Conservation (phyloP, 2,888 invertebrate species). For the Drosophila demipolita region DNA sequence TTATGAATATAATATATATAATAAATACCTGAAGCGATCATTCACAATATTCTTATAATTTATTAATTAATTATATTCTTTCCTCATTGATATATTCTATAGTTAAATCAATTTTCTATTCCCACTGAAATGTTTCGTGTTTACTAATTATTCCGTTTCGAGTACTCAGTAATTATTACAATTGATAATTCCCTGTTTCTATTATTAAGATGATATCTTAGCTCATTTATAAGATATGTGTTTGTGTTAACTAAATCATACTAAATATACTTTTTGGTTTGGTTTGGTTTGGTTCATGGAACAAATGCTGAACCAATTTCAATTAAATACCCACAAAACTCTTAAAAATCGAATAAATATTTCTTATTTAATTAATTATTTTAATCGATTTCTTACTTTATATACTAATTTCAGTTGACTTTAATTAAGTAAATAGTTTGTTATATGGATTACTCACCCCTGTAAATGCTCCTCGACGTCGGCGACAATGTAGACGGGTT, state of each 20-base stretch:
- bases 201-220: not conserved
- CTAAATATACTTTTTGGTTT: not conserved
- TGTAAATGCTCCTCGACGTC: constrained; percentile 85
- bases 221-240: not conserved
- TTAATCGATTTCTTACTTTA: not conserved
- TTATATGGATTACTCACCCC: constrained; percentile 79
- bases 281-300: not conserved
- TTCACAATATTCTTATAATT: not conserved
- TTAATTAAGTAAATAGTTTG: not conserved
- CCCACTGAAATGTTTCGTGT: not conserved
- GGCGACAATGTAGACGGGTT: constrained; percentile 85
- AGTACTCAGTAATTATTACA: not conserved
- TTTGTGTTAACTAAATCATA: not conserved
- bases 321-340: not conserved
- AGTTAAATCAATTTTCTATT: not conserved
- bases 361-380: not conserved
- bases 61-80: not conserved
- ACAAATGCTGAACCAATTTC: not conserved
- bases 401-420: not conserved
- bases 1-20: not conserved
- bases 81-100: not conserved
- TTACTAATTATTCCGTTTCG: not conserved
- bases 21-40: not conserved
- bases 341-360: not conserved
- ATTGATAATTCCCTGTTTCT: not conserved